A percentile compares a stretch with the other conserved stretches of the same genome.
These are phyloP conservation scores for Rissa tridactyla DNA, from an alignment of 2,113 vertebrate species.

Conservation along the genomic window DNA sequence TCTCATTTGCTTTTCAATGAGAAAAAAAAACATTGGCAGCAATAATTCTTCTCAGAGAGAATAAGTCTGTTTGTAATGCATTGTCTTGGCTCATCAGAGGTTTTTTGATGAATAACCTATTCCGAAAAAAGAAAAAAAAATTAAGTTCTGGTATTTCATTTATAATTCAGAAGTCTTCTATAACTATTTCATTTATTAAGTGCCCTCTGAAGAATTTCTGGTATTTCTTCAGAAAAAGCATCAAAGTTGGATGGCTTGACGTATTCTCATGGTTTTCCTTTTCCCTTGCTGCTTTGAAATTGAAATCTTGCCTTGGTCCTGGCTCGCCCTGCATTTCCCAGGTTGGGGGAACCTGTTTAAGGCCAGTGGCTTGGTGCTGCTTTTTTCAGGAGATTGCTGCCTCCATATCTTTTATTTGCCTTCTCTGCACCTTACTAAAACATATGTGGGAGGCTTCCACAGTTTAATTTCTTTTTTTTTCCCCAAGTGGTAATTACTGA, in stretches of 20 bases:
- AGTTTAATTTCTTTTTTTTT: too few species aligned
- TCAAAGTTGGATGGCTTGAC: neutral
- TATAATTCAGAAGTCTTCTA: conserved; percentile 67
- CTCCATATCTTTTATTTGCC: neutral
- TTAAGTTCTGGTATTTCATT: conserved; percentile 54
- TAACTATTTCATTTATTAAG: conserved; percentile 62
- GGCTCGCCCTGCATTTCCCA: neutral
- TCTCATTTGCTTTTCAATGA: conserved; percentile 75
- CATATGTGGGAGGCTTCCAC: neutral
- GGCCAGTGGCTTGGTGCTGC: neutral
- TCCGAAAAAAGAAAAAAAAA: conserved; percentile 48
- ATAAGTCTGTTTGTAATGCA: conserved; percentile 65
- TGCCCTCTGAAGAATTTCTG: conserved; percentile 39
- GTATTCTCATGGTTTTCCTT: neutral
- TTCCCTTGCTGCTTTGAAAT: neutral
- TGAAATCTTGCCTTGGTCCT: neutral
- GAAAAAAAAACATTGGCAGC: conserved; percentile 52
- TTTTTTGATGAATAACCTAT: conserved; percentile 65
- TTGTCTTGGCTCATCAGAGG: conserved; percentile 55
- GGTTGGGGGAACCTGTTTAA: neutral
- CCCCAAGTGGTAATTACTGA: neutral
- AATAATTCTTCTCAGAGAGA: conserved; percentile 57
- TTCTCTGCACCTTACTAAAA: neutral
- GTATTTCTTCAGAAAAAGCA: neutral
- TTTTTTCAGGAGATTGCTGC: neutral